These are phyloP conservation scores for Synodontis membranacea DNA, from an alignment of 2,113 vertebrate genomes.

Conservation along the genomic window DNA sequence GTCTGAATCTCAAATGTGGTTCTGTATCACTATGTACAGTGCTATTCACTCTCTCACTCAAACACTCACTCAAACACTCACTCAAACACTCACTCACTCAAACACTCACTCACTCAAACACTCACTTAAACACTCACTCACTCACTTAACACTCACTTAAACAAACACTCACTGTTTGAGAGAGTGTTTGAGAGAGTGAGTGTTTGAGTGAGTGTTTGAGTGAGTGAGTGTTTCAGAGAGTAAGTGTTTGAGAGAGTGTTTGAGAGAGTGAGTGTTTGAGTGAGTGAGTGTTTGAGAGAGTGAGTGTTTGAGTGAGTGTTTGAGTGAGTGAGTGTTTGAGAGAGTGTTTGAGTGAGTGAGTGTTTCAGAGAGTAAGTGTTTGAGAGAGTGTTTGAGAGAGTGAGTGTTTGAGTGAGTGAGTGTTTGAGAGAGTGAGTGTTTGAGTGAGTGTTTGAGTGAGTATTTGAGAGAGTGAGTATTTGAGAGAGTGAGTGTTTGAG, in stretches of 20 bases:
- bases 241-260: no score
- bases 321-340: not conserved
- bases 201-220: not conserved
- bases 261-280: constrained; percentile 10
- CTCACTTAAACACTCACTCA: not conserved
- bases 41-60: not conserved
- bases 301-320: not conserved
- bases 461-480: not conserved
- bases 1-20: no score
- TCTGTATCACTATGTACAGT: no score
- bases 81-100: not conserved
- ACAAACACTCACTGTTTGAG: not conserved
- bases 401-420: not conserved
- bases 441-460: not conserved
- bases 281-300: not conserved
- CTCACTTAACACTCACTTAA: constrained; percentile 8
- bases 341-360: not conserved
- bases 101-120: not conserved
- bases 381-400: not conserved
- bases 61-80: not conserved
- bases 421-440: not conserved
- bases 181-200: not conserved
- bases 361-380: not conserved
- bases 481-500: constrained; percentile 3
- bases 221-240: not conserved